Conservation (phyloP, 1,140 invertebrate species). For the Macrobrachium rosenbergii region DNA sequence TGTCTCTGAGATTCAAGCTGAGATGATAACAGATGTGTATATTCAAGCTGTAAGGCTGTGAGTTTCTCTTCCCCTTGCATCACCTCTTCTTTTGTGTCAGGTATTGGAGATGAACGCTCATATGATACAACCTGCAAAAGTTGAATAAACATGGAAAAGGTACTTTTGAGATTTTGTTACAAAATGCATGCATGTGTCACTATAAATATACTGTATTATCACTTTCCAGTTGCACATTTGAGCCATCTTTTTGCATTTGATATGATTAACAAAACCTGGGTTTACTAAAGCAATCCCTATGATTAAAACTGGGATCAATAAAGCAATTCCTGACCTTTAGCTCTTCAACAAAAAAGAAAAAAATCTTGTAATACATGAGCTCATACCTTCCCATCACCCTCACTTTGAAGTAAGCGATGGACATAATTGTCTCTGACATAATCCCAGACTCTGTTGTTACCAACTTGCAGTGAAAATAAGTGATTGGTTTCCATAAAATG, state of each 20-base stretch:
- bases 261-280: too few relatives aligned
- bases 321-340: too few relatives aligned
- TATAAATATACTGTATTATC: too few relatives aligned
- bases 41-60: conserved; percentile 94
- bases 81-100: conserved; percentile 62
- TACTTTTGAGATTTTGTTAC: neutral
- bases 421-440: conserved; percentile 98
- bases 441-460: conserved; percentile 97
- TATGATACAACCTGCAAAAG: conserved; percentile 63
- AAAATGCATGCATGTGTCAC: neutral
- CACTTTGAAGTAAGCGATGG: conserved; percentile 95
- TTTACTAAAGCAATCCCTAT: too few relatives aligned
- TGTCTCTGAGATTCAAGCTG: conserved; percentile 95
- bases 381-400: conserved; percentile 93
- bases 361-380: neutral
- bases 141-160: neutral
- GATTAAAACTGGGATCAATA: too few relatives aligned
- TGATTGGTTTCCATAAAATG: conserved; percentile 97
- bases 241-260: too few relatives aligned
- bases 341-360: too few relatives aligned
- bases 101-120: conserved; percentile 54
- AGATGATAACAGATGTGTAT: conserved; percentile 96
- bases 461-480: conserved; percentile 96
- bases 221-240: too few relatives aligned
- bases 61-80: conserved; percentile 85